Percentiles rank a stretch among this genome's conserved stretches.
Evolutionary conservation across 2,113 vertebrate species (phyloP).

Genomic region (Eidolon helvum): DNA sequence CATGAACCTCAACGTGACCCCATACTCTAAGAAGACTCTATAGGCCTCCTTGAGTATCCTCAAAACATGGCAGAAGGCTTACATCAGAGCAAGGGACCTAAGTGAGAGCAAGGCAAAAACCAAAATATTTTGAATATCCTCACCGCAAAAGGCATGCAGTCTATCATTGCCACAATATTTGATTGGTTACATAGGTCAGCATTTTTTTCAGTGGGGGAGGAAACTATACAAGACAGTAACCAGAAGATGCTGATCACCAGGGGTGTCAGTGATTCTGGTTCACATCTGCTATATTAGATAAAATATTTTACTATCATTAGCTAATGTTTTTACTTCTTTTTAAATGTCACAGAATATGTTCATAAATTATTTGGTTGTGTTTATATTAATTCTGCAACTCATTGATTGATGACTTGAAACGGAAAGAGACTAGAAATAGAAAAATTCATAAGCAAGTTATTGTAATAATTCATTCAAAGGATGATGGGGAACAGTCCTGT

Average conservation of each 20-base stretch:
- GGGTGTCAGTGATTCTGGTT: background rate
- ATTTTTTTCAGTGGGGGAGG: background rate
- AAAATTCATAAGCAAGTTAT: slow-evolving; percentile 49
- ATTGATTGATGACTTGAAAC: background rate
- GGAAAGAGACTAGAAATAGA: background rate
- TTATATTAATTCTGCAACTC: background rate
- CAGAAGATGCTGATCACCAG: fast-evolving
- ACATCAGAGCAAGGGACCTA: background rate
- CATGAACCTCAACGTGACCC: background rate
- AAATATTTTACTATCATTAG: background rate
- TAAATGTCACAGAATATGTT: background rate
- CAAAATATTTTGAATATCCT: background rate
- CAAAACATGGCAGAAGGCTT: background rate
- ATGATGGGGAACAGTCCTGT: background rate
- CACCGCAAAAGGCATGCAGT: background rate
- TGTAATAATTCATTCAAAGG: background rate
- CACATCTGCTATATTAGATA: background rate
- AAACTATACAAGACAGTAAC: background rate
- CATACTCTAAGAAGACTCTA: background rate
- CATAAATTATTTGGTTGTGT: slow-evolving; percentile 26
- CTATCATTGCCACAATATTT: background rate
- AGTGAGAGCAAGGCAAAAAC: background rate
- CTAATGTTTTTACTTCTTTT: background rate
- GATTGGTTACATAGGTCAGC: background rate
- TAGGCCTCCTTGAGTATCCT: background rate